These are phyloP conservation scores for Ridgeia piscesae DNA, from an alignment of 1,140 invertebrate genomes.

Conservation along the genomic window DNA sequence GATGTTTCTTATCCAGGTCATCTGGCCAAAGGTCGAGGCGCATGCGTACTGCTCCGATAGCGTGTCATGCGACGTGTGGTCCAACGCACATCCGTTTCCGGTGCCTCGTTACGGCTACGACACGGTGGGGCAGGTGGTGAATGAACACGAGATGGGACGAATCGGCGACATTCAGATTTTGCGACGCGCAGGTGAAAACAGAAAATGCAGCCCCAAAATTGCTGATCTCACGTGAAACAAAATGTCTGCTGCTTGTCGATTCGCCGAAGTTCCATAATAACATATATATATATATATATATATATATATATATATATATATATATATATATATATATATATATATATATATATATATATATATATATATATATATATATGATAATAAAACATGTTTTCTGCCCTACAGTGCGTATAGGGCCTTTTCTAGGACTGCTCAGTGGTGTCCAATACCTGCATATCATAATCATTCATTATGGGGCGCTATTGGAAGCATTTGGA, in stretches of 20 bases:
- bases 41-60: constrained; percentile 32
- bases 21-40: constrained; percentile 27
- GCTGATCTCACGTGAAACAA: neutral
- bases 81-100: constrained; percentile 29
- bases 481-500: too few species aligned
- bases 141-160: constrained; percentile 28
- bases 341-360: too few species aligned
- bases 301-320: too few species aligned
- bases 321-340: too few species aligned
- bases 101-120: constrained; percentile 29
- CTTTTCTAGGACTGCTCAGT: too few species aligned
- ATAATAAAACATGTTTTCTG: too few species aligned
- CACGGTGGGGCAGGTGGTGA: constrained; percentile 27
- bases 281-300: too few species aligned
- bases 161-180: constrained; percentile 24
- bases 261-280: too few species aligned
- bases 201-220: constrained; percentile 14
- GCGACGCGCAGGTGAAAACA: constrained; percentile 24
- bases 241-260: neutral
- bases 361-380: too few species aligned
- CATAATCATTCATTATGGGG: too few species aligned
- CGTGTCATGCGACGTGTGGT: constrained; percentile 28
- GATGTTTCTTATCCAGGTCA: constrained; percentile 27
- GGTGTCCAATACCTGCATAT: too few species aligned
- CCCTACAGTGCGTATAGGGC: too few species aligned